phyloP scores from a whole-genome alignment of 1,140 invertebrate species.

The Vanessa atalanta region DNA sequence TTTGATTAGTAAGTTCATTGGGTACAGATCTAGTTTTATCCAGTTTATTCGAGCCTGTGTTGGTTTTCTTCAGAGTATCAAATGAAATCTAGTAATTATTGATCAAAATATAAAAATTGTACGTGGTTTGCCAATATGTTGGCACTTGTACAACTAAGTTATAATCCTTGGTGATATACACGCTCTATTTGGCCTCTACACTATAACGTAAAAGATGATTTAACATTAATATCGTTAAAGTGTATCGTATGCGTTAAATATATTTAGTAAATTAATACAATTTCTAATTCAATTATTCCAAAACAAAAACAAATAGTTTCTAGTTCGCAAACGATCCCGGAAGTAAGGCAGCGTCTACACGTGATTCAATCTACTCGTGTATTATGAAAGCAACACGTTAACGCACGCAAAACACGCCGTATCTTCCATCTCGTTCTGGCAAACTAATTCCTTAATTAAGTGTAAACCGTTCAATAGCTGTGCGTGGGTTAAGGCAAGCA shows the following conservation, averaged over 20 bases:
- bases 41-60: too few species aligned
- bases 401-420: constrained; percentile 42
- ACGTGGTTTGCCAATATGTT: background rate
- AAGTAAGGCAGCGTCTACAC: constrained; percentile 27
- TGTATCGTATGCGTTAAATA: background rate
- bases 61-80: too few species aligned
- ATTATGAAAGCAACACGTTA: constrained; percentile 40
- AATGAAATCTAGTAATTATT: too few species aligned
- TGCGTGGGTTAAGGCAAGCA: constrained; percentile 31
- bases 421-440: constrained; percentile 50
- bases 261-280: background rate
- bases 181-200: too few species aligned
- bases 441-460: constrained; percentile 69
- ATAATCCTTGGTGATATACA: too few species aligned
- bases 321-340: constrained; percentile 19
- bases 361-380: constrained; percentile 30
- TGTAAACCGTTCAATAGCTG: constrained; percentile 47
- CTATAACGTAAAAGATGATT: too few species aligned
- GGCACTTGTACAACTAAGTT: too few species aligned
- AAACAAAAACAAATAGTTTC: constrained; percentile 12
- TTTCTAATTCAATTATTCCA: constrained; percentile 13
- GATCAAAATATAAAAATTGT: too few species aligned
- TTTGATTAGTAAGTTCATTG: too few species aligned
- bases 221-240: background rate
- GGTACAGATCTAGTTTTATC: too few species aligned